Evolutionary conservation across 35 echinoderm and acorn worm species (phyloP).

Genomic region (Chiridota heheva): DNA sequence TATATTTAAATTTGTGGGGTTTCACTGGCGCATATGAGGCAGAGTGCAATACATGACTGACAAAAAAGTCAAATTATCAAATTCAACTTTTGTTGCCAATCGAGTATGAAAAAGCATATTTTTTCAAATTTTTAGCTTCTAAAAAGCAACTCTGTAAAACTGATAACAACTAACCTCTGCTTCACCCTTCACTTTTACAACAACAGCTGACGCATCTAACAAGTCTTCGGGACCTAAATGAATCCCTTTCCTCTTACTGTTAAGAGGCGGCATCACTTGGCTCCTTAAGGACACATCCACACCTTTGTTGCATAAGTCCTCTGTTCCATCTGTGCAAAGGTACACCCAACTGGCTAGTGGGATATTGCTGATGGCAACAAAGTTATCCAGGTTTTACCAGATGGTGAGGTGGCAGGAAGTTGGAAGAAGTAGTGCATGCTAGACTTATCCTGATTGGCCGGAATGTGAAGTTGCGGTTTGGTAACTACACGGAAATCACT

Average conservation of each 20-base stretch:
- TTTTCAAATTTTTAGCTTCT: too few relatives aligned
- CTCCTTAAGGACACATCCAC: constrained; percentile 56
- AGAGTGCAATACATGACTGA: too few relatives aligned
- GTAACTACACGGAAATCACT: not conserved
- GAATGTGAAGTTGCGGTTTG: constrained; percentile 19
- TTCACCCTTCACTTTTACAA: constrained; percentile 60
- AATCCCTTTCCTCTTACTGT: constrained; percentile 46
- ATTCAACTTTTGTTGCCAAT: too few relatives aligned
- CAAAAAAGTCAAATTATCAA: too few relatives aligned
- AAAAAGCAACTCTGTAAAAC: too few relatives aligned
- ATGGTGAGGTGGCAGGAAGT: constrained; percentile 19
- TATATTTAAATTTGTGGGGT: too few relatives aligned
- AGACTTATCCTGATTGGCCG: constrained; percentile 21
- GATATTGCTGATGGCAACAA: constrained; percentile 51
- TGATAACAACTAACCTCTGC: too few relatives aligned
- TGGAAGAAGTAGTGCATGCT: constrained; percentile 69
- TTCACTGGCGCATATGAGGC: too few relatives aligned
- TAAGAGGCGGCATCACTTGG: constrained; percentile 56
- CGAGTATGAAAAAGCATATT: too few relatives aligned
- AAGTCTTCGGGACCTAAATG: constrained; percentile 43
- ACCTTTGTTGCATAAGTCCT: constrained; percentile 47
- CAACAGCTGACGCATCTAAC: constrained; percentile 35
- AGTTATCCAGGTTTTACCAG: constrained; percentile 35
- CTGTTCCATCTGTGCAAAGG: constrained; percentile 56
- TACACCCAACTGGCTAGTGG: constrained; percentile 51